phyloP scores from a whole-genome alignment of 2,113 vertebrate genomes.

The Henicopernis longicauda region DNA sequence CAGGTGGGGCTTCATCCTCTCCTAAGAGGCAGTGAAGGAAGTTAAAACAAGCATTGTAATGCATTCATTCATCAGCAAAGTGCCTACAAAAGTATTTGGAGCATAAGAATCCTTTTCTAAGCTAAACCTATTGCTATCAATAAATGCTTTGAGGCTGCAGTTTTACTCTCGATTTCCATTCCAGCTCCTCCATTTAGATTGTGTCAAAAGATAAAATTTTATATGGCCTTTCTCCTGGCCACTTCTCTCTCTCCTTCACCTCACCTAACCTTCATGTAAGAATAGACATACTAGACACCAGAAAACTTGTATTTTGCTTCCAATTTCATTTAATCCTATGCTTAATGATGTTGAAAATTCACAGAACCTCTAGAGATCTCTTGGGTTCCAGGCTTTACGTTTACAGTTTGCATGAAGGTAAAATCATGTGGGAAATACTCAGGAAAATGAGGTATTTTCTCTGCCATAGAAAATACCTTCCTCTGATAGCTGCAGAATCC shows the following conservation, averaged over 20 bases:
- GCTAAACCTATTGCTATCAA: background rate
- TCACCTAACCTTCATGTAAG: background rate
- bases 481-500: background rate
- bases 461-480: background rate
- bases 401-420: background rate
- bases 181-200: background rate
- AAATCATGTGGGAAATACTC: background rate
- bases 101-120: background rate
- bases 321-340: background rate
- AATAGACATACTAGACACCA: background rate
- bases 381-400: background rate
- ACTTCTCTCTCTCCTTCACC: background rate
- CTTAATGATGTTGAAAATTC: background rate
- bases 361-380: background rate
- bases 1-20: background rate
- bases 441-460: background rate
- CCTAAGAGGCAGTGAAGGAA: background rate
- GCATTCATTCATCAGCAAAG: background rate
- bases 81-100: background rate
- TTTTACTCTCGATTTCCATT: background rate
- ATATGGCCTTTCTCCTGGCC: background rate
- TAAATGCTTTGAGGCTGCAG: background rate
- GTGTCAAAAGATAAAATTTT: background rate
- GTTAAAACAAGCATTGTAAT: background rate
- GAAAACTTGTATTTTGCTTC: background rate